Evolutionary conservation across 64 coral and sea anemone genomes (phyloP).

Genomic region (Hydrozoanthus tunicans): DNA sequence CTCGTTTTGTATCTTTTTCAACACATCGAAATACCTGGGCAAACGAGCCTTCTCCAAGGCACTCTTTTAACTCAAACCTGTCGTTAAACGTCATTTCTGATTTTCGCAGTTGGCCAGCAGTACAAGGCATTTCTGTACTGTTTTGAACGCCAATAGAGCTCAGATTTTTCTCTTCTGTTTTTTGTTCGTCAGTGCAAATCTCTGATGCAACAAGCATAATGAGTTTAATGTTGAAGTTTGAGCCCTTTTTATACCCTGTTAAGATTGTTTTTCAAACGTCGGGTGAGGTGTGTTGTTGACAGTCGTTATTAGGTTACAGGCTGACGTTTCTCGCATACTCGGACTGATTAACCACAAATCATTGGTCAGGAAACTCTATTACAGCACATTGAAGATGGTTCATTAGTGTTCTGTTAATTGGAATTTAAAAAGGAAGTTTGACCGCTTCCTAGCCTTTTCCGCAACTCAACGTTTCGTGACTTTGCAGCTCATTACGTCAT

Average conservation of each 20-base stretch:
- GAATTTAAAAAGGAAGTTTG: conserved; percentile 8
- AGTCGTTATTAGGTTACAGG: not conserved
- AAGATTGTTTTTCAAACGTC: not conserved
- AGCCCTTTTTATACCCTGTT: not conserved
- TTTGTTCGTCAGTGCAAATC: not conserved
- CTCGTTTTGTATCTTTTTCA: conserved; percentile 60
- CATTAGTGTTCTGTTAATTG: not conserved
- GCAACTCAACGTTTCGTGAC: not conserved
- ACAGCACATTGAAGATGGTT: not conserved
- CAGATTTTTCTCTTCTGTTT: not conserved
- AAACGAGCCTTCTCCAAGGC: conserved; percentile 82
- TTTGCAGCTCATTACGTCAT: not conserved
- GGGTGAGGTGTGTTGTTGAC: conserved; percentile 17
- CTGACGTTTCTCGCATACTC: not conserved
- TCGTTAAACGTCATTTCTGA: not conserved
- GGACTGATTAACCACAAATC: not conserved
- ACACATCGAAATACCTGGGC: conserved; percentile 75
- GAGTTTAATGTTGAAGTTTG: not conserved
- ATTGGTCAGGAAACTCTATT: not conserved
- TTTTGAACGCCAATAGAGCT: not conserved
- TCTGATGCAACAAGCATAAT: conserved; percentile 42
- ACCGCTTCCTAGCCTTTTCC: not conserved
- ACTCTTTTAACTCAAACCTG: conserved; percentile 66
- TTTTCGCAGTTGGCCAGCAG: not conserved
- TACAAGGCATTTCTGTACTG: conserved; percentile 44